Evolutionary conservation across 2,888 invertebrate genomes (phyloP).

Genomic region (Tiliacea citrago): DNA sequence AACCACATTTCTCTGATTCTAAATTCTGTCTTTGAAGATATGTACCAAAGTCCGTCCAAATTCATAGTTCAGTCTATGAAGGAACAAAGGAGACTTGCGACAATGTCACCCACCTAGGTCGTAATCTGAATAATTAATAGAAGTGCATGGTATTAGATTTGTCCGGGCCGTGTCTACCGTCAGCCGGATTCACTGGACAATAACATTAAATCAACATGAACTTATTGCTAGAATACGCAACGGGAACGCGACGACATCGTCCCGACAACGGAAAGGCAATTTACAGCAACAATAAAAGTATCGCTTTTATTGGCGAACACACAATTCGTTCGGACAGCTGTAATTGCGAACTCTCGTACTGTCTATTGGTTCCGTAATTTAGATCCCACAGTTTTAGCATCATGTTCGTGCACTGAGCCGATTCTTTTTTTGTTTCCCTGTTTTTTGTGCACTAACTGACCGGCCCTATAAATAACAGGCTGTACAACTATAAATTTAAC

Average conservation of each 20-base stretch:
- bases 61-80: conserved; percentile 8
- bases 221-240: conserved; percentile 78
- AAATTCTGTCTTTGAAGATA: not conserved
- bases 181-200: conserved; percentile 75
- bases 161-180: conserved; percentile 35
- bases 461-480: conserved; percentile 57
- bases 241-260: conserved; percentile 79
- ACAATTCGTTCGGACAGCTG: conserved; percentile 89
- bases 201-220: conserved; percentile 83
- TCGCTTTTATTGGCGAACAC: conserved; percentile 88
- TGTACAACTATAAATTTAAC: conserved; percentile 52
- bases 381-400: conserved; percentile 83
- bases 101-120: conserved; percentile 5
- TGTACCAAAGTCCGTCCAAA: not conserved
- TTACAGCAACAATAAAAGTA: conserved; percentile 89
- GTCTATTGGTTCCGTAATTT: conserved; percentile 88
- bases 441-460: conserved; percentile 54
- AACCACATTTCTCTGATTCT: not conserved
- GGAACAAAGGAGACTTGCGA: conserved; percentile 21
- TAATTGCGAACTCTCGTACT: conserved; percentile 87
- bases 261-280: conserved; percentile 80
- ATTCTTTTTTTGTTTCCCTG: conserved; percentile 64
- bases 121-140: conserved; percentile 47
- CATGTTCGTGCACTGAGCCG: conserved; percentile 72
- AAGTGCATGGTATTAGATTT: conserved; percentile 55